Conservation (phyloP, 2,113 vertebrate species). For the Ophiodon elongatus region DNA sequence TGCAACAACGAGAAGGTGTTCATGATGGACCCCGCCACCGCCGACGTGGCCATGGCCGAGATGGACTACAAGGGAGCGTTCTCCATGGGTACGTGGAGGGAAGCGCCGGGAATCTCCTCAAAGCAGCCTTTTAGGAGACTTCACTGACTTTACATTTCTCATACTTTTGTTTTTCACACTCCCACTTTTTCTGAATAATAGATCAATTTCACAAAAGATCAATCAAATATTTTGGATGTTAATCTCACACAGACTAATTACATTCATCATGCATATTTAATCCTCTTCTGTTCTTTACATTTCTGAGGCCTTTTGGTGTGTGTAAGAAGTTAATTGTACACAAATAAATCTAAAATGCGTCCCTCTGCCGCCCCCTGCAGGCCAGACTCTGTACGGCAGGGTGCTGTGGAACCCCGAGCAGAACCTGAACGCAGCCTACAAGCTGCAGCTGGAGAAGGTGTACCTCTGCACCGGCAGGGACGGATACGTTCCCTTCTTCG, state of each 20-base stretch:
- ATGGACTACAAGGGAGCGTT: conserved; percentile 99
- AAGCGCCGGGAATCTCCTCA: not conserved
- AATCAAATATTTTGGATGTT: too few species aligned
- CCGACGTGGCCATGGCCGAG: conserved; percentile 93
- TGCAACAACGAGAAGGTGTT: conserved; percentile 99
- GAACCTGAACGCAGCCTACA: conserved; percentile 94
- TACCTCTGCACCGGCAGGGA: conserved; percentile 96
- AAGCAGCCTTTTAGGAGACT: too few species aligned
- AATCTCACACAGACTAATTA: too few species aligned
- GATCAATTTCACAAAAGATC: too few species aligned
- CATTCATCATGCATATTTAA: not conserved
- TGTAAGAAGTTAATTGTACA: too few species aligned
- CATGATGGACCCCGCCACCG: conserved; percentile 91
- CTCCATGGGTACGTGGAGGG: conserved; percentile 89
- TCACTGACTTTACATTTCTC: too few species aligned
- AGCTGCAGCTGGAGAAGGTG: conserved; percentile 96
- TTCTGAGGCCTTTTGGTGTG: not conserved
- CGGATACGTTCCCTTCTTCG: conserved; percentile 97
- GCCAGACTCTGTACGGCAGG: conserved; percentile 93
- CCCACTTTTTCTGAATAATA: too few species aligned
- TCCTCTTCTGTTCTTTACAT: not conserved
- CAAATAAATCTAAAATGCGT: not conserved
- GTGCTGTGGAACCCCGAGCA: conserved; percentile 98
- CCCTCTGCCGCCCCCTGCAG: conserved; percentile 77
- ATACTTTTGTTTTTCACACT: too few species aligned